These are phyloP conservation scores for Panthera leo DNA, from an alignment of 2,113 vertebrate species.

Conservation along the genomic window DNA sequence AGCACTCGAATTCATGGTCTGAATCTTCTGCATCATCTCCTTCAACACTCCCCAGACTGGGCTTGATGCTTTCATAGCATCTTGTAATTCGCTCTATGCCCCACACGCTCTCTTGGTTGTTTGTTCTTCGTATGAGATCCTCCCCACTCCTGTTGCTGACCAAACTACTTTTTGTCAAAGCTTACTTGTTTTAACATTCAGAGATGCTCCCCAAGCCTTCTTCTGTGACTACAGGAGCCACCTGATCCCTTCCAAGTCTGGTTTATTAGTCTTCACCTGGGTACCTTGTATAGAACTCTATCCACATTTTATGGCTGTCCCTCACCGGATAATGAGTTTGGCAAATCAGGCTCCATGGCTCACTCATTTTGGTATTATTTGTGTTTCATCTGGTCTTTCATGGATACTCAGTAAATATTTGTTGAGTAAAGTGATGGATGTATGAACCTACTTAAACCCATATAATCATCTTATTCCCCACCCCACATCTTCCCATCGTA, in stretches of 20 bases:
- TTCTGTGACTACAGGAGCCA: background rate
- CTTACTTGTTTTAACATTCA: background rate
- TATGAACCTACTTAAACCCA: background rate
- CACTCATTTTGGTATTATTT: background rate
- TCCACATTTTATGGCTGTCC: background rate
- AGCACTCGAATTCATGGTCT: background rate
- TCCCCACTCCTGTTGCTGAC: background rate
- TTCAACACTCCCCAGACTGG: background rate
- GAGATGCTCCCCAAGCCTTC: background rate
- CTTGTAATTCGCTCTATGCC: background rate
- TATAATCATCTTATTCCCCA: slow-evolving; percentile 1
- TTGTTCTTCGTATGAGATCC: background rate
- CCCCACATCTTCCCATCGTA: background rate
- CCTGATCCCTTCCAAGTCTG: background rate
- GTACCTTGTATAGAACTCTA: background rate
- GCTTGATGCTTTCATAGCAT: background rate
- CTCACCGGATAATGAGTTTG: background rate
- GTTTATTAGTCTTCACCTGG: background rate
- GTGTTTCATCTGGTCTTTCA: background rate
- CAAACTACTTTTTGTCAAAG: background rate
- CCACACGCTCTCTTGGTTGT: background rate
- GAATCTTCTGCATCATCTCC: background rate
- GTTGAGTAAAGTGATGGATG: background rate
- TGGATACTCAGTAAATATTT: background rate
- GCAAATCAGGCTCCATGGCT: background rate